Evolutionary conservation across 2,888 invertebrate species (phyloP).

Genomic region (Metopia argyrocephala): DNA sequence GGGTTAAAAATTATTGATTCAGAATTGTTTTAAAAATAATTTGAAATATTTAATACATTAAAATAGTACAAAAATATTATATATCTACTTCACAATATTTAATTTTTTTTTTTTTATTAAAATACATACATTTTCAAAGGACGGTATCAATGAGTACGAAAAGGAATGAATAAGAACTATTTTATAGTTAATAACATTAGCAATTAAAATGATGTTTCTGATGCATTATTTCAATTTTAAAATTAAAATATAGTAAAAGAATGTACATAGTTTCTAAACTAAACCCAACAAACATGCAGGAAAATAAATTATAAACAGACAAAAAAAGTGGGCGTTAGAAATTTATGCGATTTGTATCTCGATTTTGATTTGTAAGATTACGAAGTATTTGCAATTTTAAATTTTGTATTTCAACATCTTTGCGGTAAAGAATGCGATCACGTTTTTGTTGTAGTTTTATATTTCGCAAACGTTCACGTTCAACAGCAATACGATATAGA

Average conservation of each 20-base stretch:
- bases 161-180: not conserved
- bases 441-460: conserved; percentile 63
- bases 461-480: conserved; percentile 59
- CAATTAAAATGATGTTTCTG: not conserved
- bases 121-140: not conserved
- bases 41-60: no score
- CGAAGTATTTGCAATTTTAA: conserved; percentile 65
- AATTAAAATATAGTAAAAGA: not conserved
- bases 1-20: no score
- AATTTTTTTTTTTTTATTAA: no score
- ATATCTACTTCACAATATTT: no score
- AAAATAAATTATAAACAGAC: not conserved
- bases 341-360: conserved; percentile 44
- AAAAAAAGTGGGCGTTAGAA: conserved; percentile 32
- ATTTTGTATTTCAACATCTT: conserved; percentile 65
- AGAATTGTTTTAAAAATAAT: no score
- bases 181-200: no score
- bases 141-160: not conserved
- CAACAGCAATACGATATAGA: conserved; percentile 62
- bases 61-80: no score
- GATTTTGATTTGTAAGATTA: conserved; percentile 60
- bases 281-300: not conserved
- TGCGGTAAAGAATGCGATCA: conserved; percentile 61
- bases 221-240: not conserved
- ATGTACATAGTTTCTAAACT: not conserved